These are phyloP conservation scores for Tenualosa ilisha DNA, from an alignment of 2,797 vertebrate species.

Conservation along the genomic window DNA sequence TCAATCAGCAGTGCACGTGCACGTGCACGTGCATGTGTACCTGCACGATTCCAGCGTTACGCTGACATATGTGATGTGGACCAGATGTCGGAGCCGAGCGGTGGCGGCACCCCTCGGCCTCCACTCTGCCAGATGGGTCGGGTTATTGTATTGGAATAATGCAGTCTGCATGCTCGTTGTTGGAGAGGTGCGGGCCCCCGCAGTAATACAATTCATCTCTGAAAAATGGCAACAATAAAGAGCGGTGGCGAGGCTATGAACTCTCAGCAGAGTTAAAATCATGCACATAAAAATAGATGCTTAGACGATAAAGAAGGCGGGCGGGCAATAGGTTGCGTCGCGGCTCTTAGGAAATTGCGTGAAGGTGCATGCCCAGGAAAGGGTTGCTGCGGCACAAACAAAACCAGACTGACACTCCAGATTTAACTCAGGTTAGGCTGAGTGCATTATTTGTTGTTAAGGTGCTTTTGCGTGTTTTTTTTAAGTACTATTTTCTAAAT, in stretches of 20 bases:
- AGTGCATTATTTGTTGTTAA: background rate
- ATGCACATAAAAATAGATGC: slow-evolving; percentile 43
- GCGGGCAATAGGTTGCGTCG: background rate
- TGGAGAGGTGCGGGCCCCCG: background rate
- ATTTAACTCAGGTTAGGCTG: background rate
- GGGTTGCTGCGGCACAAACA: background rate
- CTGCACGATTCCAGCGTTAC: slow-evolving; percentile 4
- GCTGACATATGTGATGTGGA: slow-evolving; percentile 47
- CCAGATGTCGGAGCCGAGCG: slow-evolving; percentile 36
- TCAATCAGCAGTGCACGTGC: slow-evolving; percentile 35
- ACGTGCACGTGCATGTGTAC: background rate
- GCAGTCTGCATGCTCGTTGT: background rate
- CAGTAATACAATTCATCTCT: slow-evolving; percentile 54
- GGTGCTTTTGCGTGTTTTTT: background rate
- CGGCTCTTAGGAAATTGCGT: slow-evolving; percentile 2
- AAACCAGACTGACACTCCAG: background rate
- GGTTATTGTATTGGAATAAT: slow-evolving; percentile 42
- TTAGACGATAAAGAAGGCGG: slow-evolving; percentile 41
- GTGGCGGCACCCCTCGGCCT: background rate
- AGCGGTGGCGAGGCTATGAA: slow-evolving; percentile 45
- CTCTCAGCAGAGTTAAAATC: slow-evolving; percentile 46
- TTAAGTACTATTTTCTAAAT: background rate
- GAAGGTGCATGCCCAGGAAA: background rate
- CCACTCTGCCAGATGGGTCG: slow-evolving; percentile 26
- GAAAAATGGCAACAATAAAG: slow-evolving; percentile 53